Evolutionary conservation across 2,888 invertebrate species (phyloP), one percentile per base, ranked within the genome.

Genomic region (Cordilura impudica): DNA sequence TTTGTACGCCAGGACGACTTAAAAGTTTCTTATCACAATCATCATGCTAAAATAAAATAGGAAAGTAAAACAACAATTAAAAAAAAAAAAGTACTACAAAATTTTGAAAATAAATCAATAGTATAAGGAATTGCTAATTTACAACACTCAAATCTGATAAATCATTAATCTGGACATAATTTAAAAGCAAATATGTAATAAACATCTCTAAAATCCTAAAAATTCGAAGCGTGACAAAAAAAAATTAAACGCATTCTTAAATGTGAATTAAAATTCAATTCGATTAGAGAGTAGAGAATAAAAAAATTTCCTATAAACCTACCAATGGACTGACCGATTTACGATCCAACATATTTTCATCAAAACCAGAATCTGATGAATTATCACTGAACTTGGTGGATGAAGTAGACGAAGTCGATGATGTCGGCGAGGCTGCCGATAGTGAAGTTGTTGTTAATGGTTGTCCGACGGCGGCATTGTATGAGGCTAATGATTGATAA

Each of bases 341-440:
- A 29, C 87, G 86, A 26, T 90, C 90, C 19, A 49, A 58, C 29
- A 88, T 83, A 82, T 89, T 88, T 84, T 94, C 94, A 85, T 94
- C 94, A 84, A 94, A 94, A 4, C 94, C 94, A 0, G 94, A 94
- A 87, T 94, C 94, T 0, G 94, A 94, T 31, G 94, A 94, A 84
- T 93, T 93, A 84, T 94, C 94, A 87, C 93, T 93, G 70, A 89
- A 90, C 83, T 90, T 90, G 39, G 86, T 87, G 14, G 88, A 86
- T 70, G 85, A 84, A 60, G 88, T 85, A 5, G 88, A 85, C 0
- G 85, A 84, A 4, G 84, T 81, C 0, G 86, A 84, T 3, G 87
- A 85, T n/a, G 88, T 86, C 6, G 88, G 87, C 14, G 87, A 88
- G 21, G 84, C 81, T 12, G 85, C 83, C 19, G 83, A 83, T 26